A percentile compares a stretch with the other conserved stretches of the same genome.
phyloP scores from a whole-genome alignment of 1,140 invertebrate genomes.

The Aphis gossypii region DNA sequence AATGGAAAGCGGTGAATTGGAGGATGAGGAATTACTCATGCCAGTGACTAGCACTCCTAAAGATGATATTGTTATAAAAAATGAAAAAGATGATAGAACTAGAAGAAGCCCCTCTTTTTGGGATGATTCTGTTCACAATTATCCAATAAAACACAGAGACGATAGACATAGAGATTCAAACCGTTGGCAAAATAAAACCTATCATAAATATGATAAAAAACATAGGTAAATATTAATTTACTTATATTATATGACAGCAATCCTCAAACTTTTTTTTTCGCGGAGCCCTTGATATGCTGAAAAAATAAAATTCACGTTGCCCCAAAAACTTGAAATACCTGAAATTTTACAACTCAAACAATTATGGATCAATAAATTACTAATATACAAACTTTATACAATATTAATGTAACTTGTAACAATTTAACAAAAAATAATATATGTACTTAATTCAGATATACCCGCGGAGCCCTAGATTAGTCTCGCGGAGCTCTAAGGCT shows the following conservation, averaged over 20 bases:
- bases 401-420: too few species aligned
- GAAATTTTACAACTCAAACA: too few species aligned
- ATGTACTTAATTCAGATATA: too few species aligned
- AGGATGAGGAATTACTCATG: neutral
- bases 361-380: too few species aligned
- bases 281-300: too few species aligned
- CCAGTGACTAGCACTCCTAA: slow-evolving; percentile 46
- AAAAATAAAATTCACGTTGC: too few species aligned
- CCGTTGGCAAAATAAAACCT: neutral
- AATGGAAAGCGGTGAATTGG: neutral
- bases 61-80: neutral
- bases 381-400: too few species aligned
- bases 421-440: too few species aligned
- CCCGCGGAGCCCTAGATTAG: too few species aligned
- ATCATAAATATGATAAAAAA: slow-evolving; percentile 41
- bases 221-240: slow-evolving; percentile 14
- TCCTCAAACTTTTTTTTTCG: too few species aligned
- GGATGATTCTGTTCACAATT: slow-evolving; percentile 38
- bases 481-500: too few species aligned
- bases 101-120: slow-evolving; percentile 48
- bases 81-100: slow-evolving; percentile 4
- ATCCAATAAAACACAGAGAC: slow-evolving; percentile 17
- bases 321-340: too few species aligned
- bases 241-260: neutral
- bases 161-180: slow-evolving; percentile 14